A percentile compares a stretch with the other conserved stretches of the same genome.
phyloP scores from a whole-genome alignment of 2,797 vertebrate species.

The Buphagus erythrorhynchus region DNA sequence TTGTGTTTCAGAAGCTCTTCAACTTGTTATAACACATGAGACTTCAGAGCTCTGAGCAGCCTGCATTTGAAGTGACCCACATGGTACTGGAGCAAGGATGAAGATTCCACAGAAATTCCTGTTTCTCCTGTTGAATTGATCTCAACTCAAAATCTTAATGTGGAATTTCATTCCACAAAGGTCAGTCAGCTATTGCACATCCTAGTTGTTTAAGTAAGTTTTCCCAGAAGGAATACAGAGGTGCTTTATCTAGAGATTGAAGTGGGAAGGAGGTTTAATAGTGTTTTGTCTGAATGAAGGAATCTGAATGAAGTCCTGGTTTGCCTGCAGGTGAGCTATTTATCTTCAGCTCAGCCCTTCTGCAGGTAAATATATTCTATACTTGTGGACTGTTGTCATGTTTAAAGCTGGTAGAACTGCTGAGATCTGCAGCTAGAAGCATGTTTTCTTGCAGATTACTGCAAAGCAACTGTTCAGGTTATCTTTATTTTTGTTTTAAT shows the following conservation, averaged over 20 bases:
- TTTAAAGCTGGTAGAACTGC: not conserved
- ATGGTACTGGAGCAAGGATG: not conserved
- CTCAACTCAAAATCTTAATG: not conserved
- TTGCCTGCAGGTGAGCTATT: not conserved
- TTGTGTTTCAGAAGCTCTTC: not conserved
- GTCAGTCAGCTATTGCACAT: not conserved
- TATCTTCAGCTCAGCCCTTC: not conserved
- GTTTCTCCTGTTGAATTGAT: not conserved
- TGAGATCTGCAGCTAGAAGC: not conserved
- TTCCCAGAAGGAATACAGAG: not conserved
- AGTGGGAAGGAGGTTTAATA: not conserved
- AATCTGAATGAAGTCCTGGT: not conserved
- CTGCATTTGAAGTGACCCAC: not conserved
- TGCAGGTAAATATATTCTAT: not conserved
- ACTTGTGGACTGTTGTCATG: not conserved
- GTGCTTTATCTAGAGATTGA: not conserved
- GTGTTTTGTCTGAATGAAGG: not conserved
- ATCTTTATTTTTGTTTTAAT: not conserved
- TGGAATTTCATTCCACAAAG: not conserved
- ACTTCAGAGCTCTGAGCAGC: not conserved
- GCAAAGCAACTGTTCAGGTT: not conserved
- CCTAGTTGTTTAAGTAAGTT: not conserved
- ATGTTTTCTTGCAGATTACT: not conserved
- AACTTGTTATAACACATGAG: not conserved
- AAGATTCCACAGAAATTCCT: not conserved